Evolutionary conservation across 1,140 invertebrate genomes (phyloP).

Genomic region (Homalodisca vitripennis): DNA sequence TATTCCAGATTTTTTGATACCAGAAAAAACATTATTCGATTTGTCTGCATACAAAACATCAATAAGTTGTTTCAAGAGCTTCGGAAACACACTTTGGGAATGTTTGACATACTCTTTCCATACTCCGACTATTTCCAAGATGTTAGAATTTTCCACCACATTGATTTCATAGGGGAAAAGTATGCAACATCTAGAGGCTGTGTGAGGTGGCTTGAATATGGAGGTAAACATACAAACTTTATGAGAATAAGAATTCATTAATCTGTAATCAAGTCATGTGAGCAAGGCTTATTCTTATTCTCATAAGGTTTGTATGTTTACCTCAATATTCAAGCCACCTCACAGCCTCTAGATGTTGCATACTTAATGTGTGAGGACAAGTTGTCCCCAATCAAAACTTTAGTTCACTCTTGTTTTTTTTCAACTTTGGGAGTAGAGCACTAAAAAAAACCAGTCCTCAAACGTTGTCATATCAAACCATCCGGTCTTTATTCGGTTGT

Average conservation of each 20-base stretch:
- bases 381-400: constrained; percentile 44
- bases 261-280: constrained; percentile 43
- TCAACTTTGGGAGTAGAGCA: constrained; percentile 39
- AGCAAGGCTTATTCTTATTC: constrained; percentile 48
- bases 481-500: constrained; percentile 42
- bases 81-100: constrained; percentile 23
- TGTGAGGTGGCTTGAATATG: too few relatives aligned
- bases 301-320: constrained; percentile 47
- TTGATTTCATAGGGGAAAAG: constrained; percentile 46
- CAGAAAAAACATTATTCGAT: not conserved
- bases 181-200: constrained; percentile 49
- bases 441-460: constrained; percentile 40
- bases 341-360: constrained; percentile 50
- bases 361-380: too few relatives aligned
- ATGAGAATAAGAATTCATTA: constrained; percentile 45
- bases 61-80: constrained; percentile 17
- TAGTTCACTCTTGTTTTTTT: constrained; percentile 40
- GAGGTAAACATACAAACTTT: constrained; percentile 45
- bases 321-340: constrained; percentile 47
- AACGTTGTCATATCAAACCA: constrained; percentile 47
- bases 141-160: constrained; percentile 46
- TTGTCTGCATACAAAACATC: not conserved
- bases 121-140: constrained; percentile 42
- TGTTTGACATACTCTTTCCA: not conserved
- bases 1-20: not conserved